Evolutionary conservation across 2,888 invertebrate genomes (phyloP).

Genomic region (Mythimna ferrago): DNA sequence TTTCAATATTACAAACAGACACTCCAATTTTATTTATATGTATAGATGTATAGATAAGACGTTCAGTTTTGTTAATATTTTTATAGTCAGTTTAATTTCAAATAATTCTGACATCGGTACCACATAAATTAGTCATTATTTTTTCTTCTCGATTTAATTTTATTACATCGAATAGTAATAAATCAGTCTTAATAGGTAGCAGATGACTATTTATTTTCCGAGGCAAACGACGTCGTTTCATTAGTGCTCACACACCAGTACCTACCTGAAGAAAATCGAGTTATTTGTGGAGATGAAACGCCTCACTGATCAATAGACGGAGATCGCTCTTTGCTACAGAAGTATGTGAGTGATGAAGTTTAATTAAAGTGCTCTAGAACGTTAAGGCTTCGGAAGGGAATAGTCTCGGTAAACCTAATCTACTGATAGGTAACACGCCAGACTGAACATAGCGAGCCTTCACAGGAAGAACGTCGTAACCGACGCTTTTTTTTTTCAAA

Average conservation of each 20-base stretch:
- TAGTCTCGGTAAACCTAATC: conserved; percentile 25
- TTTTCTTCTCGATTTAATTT: not conserved
- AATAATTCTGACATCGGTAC: not conserved
- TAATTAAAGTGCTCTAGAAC: conserved; percentile 62
- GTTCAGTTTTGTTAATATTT: too few relatives aligned
- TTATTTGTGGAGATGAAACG: conserved; percentile 33
- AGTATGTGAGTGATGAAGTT: conserved; percentile 53
- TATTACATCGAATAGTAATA: conserved; percentile 1
- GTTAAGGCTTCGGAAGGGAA: conserved; percentile 35
- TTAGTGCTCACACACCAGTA: conserved; percentile 13
- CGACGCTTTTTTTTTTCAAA: too few relatives aligned
- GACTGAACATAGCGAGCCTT: not conserved
- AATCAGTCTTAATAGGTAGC: conserved; percentile 12
- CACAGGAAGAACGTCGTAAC: too few relatives aligned
- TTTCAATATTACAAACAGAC: too few relatives aligned
- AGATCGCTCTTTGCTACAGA: conserved; percentile 50
- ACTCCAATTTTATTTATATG: too few relatives aligned
- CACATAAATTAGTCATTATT: not conserved
- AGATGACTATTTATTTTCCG: conserved; percentile 27
- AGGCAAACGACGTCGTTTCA: conserved; percentile 22
- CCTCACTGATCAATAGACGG: conserved; percentile 53
- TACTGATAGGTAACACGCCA: conserved; percentile 11
- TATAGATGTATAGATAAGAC: too few relatives aligned
- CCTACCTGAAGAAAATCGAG: conserved; percentile 23
- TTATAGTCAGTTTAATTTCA: not conserved